Evolutionary conservation across 1,140 invertebrate species (phyloP), one percentile per base, ranked within the genome.

Genomic region (Drosophila repleta): DNA sequence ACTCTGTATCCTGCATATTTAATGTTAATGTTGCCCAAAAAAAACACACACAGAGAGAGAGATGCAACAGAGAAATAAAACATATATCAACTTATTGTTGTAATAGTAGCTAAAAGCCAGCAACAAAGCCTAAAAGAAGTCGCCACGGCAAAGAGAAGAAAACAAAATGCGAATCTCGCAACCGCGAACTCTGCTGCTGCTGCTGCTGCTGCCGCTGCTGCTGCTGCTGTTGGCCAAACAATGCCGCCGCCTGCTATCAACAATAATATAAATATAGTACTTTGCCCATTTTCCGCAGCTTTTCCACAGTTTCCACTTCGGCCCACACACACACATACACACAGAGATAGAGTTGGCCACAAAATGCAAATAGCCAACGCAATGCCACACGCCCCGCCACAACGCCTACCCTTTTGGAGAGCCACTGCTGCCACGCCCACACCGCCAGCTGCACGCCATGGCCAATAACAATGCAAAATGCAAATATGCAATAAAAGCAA

Each of bases 391-490:
- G 1, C 17, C 35, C 18, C 53, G 32, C 48, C 58, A 35, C 21
- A 24, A 4, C n/a, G 24, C 37, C 32, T 13, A 6, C 37, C 61
- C 52, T 15, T 11, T 41, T 21, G 24, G 24, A 29, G n/a, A 37
- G 39, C 3, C 58, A 11, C n/a, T 29, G 29, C 29, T 64, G 61
- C 58, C 35, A 74, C 69, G 49, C 53, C 53, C 58, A 56, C 53
- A 24, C 37, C 2, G 17, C 35, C 26, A 60, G 32, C 32, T 46
- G 18, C 15, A 32, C 51, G 49, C 41, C 46, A 67, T 39, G 70
- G 83, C 82, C 82, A 87, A 85, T 85, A 85, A 85, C 82, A 85
- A 85, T 85, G 83, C 78, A 76, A 84, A 84, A 85, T 85, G 74
- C 82, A 87, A 87, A 87, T 81, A 85, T 78, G 67, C 74, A 85